Conservation (phyloP, 2,888 invertebrate genomes). For the Lasioglossum zephyrum region DNA sequence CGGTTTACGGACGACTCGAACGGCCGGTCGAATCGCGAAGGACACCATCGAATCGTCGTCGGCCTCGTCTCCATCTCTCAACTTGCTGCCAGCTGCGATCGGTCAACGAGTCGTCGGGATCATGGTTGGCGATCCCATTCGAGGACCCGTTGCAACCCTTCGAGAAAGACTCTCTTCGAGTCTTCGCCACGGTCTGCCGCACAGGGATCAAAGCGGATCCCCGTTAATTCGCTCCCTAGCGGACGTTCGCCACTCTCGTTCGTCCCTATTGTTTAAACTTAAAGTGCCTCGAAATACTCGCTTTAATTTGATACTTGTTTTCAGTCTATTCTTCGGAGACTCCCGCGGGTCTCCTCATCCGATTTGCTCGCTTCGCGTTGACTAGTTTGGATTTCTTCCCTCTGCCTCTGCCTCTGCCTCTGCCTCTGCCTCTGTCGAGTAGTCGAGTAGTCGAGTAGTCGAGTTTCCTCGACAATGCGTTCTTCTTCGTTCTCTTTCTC, state of each 20-base stretch:
- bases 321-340: constrained; percentile 11
- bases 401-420: too few species aligned
- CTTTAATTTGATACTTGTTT: constrained; percentile 3
- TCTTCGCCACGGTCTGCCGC: background rate
- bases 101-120: background rate
- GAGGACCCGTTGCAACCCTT: background rate
- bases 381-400: background rate
- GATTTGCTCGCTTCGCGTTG: background rate
- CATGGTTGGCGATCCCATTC: background rate
- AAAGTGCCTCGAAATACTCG: background rate
- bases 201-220: background rate
- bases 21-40: background rate
- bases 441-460: background rate
- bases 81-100: background rate
- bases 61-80: constrained; percentile 38
- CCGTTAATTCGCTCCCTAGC: background rate
- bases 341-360: background rate
- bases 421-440: background rate
- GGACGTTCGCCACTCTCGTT: background rate
- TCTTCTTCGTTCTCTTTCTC: background rate
- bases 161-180: background rate
- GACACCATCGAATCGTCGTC: background rate
- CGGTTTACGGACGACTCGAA: constrained; percentile 20
- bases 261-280: background rate
- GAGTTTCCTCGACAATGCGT: background rate